These are phyloP conservation scores for Morbakka virulenta DNA, from an alignment of 30 jellyfish, hydroid and myxozoan species.

Conservation along the genomic window DNA sequence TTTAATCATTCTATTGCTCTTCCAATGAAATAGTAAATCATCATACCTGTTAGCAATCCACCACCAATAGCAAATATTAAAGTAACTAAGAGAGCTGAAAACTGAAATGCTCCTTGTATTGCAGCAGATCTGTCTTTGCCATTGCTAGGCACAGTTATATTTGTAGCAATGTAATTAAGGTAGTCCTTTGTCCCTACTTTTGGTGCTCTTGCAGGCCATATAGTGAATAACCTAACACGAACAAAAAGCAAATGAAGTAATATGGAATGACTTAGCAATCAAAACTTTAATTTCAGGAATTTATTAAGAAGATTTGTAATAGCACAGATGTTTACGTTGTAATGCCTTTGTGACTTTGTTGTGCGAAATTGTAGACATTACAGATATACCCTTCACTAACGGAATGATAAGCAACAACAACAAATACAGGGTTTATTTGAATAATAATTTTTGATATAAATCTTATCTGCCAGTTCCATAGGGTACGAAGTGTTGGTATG, in stretches of 20 bases:
- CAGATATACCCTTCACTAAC: too few relatives aligned
- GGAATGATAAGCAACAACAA: too few relatives aligned
- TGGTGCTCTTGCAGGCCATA: slow-evolving; percentile 24
- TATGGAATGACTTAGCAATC: background rate
- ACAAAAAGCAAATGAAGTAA: background rate
- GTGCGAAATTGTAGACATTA: too few relatives aligned
- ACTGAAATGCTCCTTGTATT: slow-evolving; percentile 73
- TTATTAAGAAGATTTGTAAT: too few relatives aligned
- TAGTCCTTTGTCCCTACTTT: background rate
- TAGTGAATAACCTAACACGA: background rate
- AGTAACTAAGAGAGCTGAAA: slow-evolving; percentile 65
- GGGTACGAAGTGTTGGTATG: background rate
- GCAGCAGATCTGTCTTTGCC: slow-evolving; percentile 31
- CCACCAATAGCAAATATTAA: slow-evolving; percentile 71
- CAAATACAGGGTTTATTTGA: too few relatives aligned
- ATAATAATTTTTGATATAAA: too few relatives aligned
- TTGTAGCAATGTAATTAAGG: background rate
- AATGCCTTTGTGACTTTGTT: too few relatives aligned
- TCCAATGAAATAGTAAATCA: too few relatives aligned
- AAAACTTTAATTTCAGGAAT: background rate
- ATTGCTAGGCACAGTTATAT: background rate
- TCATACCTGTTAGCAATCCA: slow-evolving; percentile 75
- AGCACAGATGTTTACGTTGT: too few relatives aligned
- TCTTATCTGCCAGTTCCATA: too few relatives aligned
- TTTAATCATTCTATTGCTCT: too few relatives aligned